A percentile compares a stretch with the other conserved stretches of the same genome.
These are phyloP conservation scores for Acanthurus leucopareius DNA, from an alignment of 2,797 vertebrate species.

Conservation along the genomic window DNA sequence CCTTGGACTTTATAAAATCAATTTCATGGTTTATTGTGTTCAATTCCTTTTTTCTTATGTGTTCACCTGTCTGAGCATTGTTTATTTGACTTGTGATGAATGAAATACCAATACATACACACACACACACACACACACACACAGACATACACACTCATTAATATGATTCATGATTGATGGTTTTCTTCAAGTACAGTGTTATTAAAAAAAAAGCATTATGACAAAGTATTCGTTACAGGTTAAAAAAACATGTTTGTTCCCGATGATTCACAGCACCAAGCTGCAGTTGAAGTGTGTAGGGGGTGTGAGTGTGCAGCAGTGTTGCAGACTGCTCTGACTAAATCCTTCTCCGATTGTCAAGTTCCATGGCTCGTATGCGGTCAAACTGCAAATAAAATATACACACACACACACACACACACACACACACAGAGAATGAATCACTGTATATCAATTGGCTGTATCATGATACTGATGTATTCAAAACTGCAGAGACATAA, in stretches of 20 bases:
- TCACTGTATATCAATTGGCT: conserved; percentile 1
- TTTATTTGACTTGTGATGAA: background rate
- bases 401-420: conserved; percentile 18
- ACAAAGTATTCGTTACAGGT: background rate
- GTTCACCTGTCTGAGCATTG: background rate
- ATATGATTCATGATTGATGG: background rate
- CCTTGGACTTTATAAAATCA: too few species aligned
- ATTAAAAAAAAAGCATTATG: conserved; percentile 3
- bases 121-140: background rate
- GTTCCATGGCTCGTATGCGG: conserved; percentile 38
- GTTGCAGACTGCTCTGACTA: conserved; percentile 45
- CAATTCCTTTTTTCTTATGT: background rate
- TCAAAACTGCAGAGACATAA: background rate
- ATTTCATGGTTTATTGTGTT: background rate
- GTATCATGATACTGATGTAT: background rate
- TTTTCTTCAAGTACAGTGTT: background rate
- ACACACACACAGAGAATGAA: conserved; percentile 11
- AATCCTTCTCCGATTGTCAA: conserved; percentile 52
- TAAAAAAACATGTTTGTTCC: background rate
- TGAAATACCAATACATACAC: background rate
- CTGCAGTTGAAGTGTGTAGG: conserved; percentile 73
- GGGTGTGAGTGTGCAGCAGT: conserved; percentile 64
- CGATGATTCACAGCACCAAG: conserved; percentile 47
- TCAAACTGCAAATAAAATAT: conserved; percentile 60
- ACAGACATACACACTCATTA: background rate